These are phyloP conservation scores for Galbula dea DNA, from an alignment of 2,113 vertebrate species.

Conservation along the genomic window DNA sequence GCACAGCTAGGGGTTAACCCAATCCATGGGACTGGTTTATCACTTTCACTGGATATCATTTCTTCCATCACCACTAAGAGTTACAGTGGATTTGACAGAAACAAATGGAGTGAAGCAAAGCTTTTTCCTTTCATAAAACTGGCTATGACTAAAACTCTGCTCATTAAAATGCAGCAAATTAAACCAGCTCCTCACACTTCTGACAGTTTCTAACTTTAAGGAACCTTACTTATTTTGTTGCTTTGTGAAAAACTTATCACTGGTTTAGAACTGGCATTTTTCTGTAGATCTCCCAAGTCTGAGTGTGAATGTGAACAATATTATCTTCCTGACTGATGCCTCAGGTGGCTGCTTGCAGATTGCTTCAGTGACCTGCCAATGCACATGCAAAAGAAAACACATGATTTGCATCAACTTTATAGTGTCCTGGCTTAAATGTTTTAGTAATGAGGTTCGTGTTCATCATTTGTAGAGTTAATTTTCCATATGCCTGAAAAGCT, in stretches of 20 bases:
- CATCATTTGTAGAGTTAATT: background rate
- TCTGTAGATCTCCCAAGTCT: background rate
- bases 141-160: background rate
- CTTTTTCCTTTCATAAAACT: background rate
- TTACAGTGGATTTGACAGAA: background rate
- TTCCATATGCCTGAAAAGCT: background rate
- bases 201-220: background rate
- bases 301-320: background rate
- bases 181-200: background rate
- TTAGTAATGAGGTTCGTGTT: background rate
- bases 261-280: background rate
- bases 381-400: rapidly evolving
- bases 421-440: background rate
- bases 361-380: background rate
- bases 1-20: background rate
- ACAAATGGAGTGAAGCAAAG: background rate
- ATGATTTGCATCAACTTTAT: background rate
- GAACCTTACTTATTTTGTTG: background rate
- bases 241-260: background rate
- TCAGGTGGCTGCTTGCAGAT: background rate
- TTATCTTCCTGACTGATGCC: background rate
- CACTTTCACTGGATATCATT: background rate
- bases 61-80: background rate
- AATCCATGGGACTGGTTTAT: background rate
- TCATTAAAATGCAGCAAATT: background rate